Evolutionary conservation across 2,888 invertebrate species (phyloP), one percentile per base, ranked within the genome.

Genomic region (Eristalis tenax): DNA sequence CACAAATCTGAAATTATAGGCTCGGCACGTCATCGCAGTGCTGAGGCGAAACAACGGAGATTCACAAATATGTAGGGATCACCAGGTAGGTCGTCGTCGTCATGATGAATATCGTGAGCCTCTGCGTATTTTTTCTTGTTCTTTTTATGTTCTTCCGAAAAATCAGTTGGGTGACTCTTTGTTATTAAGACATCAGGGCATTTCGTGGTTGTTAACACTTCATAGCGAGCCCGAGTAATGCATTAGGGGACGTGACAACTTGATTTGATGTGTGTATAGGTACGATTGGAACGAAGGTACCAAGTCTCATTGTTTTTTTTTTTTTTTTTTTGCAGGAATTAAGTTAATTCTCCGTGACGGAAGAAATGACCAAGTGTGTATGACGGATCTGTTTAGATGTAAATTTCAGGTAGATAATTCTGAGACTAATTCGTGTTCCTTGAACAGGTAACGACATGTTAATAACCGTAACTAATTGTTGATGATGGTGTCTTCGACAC

Each of bases 181-280:
- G 86, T 82, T 88, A 91, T 91, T 90, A 89, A 90, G 90, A 85
- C 89, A 90, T 91, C 89, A 89, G 78, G 75, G 71, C 82, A 88
- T 89, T 89, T 89, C 79, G 88, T 89, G 88, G 88, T 88, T 91
- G 91, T 91, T 91, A 91, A 90, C 92, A 91, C 91, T 91, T 91
- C 90, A 90, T 90, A 89, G 88, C 18, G 22, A 50, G 4, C 18
- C 50, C 50, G 70, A 83, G 61, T 79, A 75, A 79, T 87, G 79
- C 75, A 87, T 87, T 83, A 83, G 83, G 74, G 56, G 83, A 73
- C 68, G 57, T 38, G 15, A 64, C 40, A 56, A 61, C 32, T 32
- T 28, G 6, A 13, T 11, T 63, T 40, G 50, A 50, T 18, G 18
- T 18, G 6, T n/a, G 18, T 4, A 18, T 18, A 4, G 1, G 18